Evolutionary conservation across 1,140 invertebrate genomes (phyloP).

Genomic region (Drosophila murphyi): DNA sequence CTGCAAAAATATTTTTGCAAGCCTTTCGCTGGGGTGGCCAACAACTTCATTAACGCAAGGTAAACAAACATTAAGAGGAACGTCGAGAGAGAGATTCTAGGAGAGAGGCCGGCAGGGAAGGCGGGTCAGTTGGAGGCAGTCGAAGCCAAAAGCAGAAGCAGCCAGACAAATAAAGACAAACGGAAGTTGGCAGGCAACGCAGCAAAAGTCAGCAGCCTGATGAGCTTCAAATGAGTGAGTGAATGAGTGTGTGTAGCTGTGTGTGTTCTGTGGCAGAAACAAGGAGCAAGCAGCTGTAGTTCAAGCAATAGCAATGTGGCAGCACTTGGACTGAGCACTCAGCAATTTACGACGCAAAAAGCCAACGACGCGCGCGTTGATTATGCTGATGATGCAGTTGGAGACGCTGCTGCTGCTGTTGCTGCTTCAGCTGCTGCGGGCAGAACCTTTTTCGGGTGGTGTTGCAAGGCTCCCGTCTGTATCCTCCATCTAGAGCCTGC

Average conservation of each 20-base stretch:
- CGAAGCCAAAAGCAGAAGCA: slow-evolving; percentile 43
- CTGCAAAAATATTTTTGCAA: slow-evolving; percentile 75
- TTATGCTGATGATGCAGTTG: slow-evolving; percentile 81
- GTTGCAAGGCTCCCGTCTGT: not conserved
- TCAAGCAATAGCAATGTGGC: slow-evolving; percentile 7
- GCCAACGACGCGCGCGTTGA: slow-evolving; percentile 79
- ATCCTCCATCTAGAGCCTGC: slow-evolving; percentile 51
- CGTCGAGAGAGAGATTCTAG: not conserved
- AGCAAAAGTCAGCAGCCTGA: slow-evolving; percentile 69
- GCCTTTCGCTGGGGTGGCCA: slow-evolving; percentile 55
- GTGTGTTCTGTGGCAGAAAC: slow-evolving; percentile 15
- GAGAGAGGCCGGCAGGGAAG: not conserved
- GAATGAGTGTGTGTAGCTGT: slow-evolving; percentile 2
- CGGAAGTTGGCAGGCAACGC: slow-evolving; percentile 64
- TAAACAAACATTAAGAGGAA: slow-evolving; percentile 80
- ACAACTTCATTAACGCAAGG: slow-evolving; percentile 84
- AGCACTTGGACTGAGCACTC: slow-evolving; percentile 64
- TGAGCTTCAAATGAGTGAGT: slow-evolving; percentile 49
- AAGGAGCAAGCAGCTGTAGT: not conserved
- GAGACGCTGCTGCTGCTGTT: slow-evolving; percentile 38
- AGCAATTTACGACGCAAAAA: slow-evolving; percentile 82
- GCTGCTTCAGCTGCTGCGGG: not conserved
- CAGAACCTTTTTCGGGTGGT: slow-evolving; percentile 26
- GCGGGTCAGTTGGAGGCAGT: slow-evolving; percentile 10
- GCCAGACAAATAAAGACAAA: slow-evolving; percentile 81